Conservation (phyloP, 2,113 vertebrate species). For the Oenanthe oenanthe region DNA sequence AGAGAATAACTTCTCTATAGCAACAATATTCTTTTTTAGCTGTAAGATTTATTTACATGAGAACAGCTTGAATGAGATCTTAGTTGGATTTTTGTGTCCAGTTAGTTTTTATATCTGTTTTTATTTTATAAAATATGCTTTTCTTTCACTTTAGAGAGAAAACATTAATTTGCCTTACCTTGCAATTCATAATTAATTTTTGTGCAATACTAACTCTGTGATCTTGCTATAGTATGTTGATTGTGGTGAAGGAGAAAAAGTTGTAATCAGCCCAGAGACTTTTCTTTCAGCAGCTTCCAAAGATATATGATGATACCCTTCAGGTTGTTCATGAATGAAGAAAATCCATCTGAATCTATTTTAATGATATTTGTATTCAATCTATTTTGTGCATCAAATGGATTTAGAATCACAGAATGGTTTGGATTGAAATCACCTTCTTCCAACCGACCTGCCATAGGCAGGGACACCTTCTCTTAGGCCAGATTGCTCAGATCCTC, state of each 20-base stretch:
- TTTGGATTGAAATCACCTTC: not conserved
- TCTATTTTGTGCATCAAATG: not conserved
- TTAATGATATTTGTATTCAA: not conserved
- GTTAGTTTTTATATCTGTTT: not conserved
- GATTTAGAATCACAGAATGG: not conserved
- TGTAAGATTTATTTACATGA: not conserved
- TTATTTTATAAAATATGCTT: not conserved
- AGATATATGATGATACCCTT: not conserved
- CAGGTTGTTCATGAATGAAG: not conserved
- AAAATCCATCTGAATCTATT: not conserved
- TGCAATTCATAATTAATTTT: not conserved
- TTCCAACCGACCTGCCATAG: not conserved
- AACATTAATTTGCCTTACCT: not conserved
- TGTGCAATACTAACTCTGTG: not conserved
- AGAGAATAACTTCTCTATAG: not conserved
- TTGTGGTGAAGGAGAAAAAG: not conserved
- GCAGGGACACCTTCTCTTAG: not conserved
- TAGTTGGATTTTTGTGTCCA: not conserved
- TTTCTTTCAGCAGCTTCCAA: not conserved
- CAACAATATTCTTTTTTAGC: not conserved
- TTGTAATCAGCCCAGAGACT: not conserved
- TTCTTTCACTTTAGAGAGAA: not conserved
- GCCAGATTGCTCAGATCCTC: not conserved
- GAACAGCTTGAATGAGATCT: not conserved
- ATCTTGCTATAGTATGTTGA: not conserved